A percentile compares a stretch with the other conserved stretches of the same genome.
phyloP scores from a whole-genome alignment of 2,888 invertebrate genomes.

The Diaperis boleti region DNA sequence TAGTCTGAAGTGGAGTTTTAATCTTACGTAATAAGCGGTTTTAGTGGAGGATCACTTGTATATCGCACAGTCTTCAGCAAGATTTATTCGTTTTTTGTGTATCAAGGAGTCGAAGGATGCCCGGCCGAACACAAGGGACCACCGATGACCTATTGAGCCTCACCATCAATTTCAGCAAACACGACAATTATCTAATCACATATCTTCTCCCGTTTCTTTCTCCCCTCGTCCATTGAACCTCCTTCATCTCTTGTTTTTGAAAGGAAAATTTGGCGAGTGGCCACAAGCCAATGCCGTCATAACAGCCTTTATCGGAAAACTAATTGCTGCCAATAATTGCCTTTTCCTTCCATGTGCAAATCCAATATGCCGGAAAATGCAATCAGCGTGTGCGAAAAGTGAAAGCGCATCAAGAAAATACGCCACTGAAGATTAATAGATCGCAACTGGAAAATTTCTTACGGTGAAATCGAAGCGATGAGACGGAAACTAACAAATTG shows the following conservation, averaged over 20 bases:
- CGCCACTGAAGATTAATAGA: constrained; percentile 8
- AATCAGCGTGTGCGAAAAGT: constrained; percentile 14
- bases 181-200: no score
- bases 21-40: constrained; percentile 32
- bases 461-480: constrained; percentile 2
- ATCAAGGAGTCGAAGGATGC: no score
- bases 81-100: no score
- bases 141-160: no score
- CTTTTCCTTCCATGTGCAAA: constrained; percentile 1
- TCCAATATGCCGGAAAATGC: constrained; percentile 13
- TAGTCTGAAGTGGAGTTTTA: constrained; percentile 33
- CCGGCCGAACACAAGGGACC: no score
- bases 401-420: constrained; percentile 15
- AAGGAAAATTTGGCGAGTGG: constrained; percentile 6
- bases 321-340: constrained; percentile 13
- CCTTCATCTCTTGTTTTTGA: constrained; percentile 8
- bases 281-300: not conserved
- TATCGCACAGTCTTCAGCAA: no score
- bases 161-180: no score
- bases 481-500: constrained; percentile 3
- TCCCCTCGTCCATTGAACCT: not conserved
- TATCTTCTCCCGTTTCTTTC: no score
- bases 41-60: constrained; percentile 30
- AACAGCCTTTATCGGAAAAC: constrained; percentile 9
- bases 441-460: constrained; percentile 16